phyloP scores from a whole-genome alignment of 2,888 invertebrate species.

The Diabrotica balteata region DNA sequence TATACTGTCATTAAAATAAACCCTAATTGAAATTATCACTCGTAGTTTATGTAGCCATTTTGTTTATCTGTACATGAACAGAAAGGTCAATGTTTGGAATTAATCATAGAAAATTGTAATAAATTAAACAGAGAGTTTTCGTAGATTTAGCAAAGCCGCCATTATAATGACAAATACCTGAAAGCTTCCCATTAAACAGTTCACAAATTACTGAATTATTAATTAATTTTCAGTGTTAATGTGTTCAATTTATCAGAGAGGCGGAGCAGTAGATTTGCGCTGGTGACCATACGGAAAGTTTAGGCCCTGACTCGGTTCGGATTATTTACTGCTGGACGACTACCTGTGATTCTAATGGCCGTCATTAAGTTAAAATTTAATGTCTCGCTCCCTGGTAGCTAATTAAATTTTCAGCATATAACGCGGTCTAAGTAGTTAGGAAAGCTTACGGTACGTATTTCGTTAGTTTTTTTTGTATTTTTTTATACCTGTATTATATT shows the following conservation, averaged over 20 bases:
- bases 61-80: no score
- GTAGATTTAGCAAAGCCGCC: constrained; percentile 12
- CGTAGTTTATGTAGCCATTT: no score
- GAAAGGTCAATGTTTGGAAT: no score
- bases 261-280: constrained; percentile 22
- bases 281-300: constrained; percentile 29
- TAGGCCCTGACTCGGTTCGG: constrained; percentile 2
- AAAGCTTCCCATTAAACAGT: constrained; percentile 24
- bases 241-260: constrained; percentile 27
- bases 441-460: no score
- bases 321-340: constrained; percentile 15
- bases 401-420: not conserved
- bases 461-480: no score
- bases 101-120: not conserved
- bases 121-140: constrained; percentile 7
- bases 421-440: no score
- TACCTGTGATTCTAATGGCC: constrained; percentile 28
- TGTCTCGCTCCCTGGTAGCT: constrained; percentile 5
- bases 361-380: constrained; percentile 24
- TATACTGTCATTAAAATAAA: no score
- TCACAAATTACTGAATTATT: constrained; percentile 29
- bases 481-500: no score
- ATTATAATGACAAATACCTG: constrained; percentile 29
- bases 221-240: constrained; percentile 29
- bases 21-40: no score